phyloP scores from a whole-genome alignment of 2,797 vertebrate species.

The Eremophila alpestris region DNA sequence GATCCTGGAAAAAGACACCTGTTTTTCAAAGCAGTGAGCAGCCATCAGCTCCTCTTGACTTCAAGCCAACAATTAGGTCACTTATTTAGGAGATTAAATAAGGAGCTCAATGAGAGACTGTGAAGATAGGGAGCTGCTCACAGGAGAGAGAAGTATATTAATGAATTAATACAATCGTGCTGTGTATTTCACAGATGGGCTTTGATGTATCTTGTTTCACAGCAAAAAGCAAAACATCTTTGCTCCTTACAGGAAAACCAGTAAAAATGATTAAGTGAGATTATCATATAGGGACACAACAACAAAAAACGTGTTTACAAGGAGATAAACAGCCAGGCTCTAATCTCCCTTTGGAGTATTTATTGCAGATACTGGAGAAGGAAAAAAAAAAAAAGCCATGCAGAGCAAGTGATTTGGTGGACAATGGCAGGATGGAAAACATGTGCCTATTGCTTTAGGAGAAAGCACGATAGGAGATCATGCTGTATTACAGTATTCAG shows the following conservation, averaged over 20 bases:
- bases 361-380: not conserved
- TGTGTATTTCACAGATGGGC: slow-evolving; percentile 14
- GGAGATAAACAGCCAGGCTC: not conserved
- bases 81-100: slow-evolving; percentile 36
- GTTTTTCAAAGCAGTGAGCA: not conserved
- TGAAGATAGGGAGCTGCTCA: not conserved
- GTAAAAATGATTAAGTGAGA: not conserved
- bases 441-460: not conserved
- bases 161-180: not conserved
- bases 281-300: not conserved
- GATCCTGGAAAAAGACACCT: slow-evolving; percentile 31
- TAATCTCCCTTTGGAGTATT: not conserved
- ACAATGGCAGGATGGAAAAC: not conserved
- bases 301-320: not conserved
- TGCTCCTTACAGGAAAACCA: not conserved
- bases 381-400: not conserved
- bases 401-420: not conserved
- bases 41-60: not conserved
- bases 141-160: not conserved
- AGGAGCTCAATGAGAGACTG: slow-evolving; percentile 2
- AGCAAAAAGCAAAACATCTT: not conserved
- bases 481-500: not conserved
- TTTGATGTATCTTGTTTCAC: slow-evolving; percentile 3
- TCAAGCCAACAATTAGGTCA: slow-evolving; percentile 39
- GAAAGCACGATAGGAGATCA: not conserved